A percentile compares a stretch with the other conserved stretches of the same genome.
Conservation (phyloP, 2,888 invertebrate genomes). For the Drosophila pseudotalamancana region DNA sequence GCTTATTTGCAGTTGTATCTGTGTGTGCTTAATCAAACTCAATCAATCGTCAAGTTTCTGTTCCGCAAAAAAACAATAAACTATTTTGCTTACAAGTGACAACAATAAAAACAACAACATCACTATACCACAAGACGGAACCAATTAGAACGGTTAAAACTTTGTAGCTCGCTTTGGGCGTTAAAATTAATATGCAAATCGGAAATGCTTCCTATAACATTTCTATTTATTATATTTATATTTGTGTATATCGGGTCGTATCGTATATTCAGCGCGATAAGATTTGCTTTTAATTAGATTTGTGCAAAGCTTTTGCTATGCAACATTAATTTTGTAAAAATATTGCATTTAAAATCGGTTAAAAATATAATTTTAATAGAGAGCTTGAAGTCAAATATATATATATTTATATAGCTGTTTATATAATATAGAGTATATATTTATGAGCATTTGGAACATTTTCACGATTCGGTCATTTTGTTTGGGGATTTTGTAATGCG, state of each 20-base stretch:
- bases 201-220: slow-evolving; percentile 41
- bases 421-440: neutral
- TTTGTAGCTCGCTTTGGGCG: slow-evolving; percentile 16
- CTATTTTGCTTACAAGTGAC: slow-evolving; percentile 68
- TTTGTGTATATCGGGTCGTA: too few species aligned
- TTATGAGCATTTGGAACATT: neutral
- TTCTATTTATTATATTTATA: too few species aligned
- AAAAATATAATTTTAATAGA: slow-evolving; percentile 3
- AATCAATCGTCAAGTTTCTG: slow-evolving; percentile 71
- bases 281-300: neutral
- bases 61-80: slow-evolving; percentile 69
- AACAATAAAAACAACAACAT: slow-evolving; percentile 31
- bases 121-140: slow-evolving; percentile 59
- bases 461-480: slow-evolving; percentile 8
- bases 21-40: slow-evolving; percentile 65
- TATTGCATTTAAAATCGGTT: neutral
- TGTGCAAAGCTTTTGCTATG: neutral
- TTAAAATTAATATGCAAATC: slow-evolving; percentile 62
- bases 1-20: slow-evolving; percentile 6
- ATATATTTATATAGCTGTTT: neutral
- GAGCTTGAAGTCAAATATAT: neutral
- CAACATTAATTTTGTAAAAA: slow-evolving; percentile 3
- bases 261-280: neutral
- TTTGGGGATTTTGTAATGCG: slow-evolving; percentile 40
- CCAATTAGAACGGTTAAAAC: slow-evolving; percentile 43